phyloP scores from a whole-genome alignment of 2,888 invertebrate genomes.

The Netelia virgata region DNA sequence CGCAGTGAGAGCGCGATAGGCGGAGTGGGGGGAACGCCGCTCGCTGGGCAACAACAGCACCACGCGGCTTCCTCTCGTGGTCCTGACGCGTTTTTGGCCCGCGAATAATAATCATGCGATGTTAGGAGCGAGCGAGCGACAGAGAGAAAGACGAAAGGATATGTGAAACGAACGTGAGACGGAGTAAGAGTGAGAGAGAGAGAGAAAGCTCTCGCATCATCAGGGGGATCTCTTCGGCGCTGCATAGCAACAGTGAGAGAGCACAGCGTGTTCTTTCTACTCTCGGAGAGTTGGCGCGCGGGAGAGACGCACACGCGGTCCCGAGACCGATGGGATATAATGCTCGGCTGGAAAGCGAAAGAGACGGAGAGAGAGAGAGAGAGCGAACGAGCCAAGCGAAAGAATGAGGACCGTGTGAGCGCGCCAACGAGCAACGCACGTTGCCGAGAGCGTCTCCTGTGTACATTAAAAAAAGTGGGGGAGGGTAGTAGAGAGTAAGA shows the following conservation, averaged over 20 bases:
- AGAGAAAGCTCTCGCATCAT: slow-evolving; percentile 53
- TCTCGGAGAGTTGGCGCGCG: slow-evolving; percentile 67
- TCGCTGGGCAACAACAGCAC: slow-evolving; percentile 53
- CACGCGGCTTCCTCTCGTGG: slow-evolving; percentile 61
- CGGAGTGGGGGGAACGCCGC: background rate
- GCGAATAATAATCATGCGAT: slow-evolving; percentile 79
- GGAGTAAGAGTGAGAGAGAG: slow-evolving; percentile 41
- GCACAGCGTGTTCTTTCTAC: slow-evolving; percentile 73
- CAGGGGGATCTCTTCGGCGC: slow-evolving; percentile 71
- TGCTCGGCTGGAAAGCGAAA: slow-evolving; percentile 57
- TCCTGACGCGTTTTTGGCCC: slow-evolving; percentile 77
- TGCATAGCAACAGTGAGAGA: slow-evolving; percentile 83
- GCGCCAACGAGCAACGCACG: slow-evolving; percentile 64
- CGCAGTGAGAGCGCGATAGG: no score
- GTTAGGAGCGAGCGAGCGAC: slow-evolving; percentile 23
- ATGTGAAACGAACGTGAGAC: slow-evolving; percentile 1
- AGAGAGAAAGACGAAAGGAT: slow-evolving; percentile 9
- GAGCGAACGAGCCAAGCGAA: slow-evolving; percentile 56
- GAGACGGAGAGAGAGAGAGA: slow-evolving; percentile 59
- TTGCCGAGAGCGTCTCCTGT: slow-evolving; percentile 35
- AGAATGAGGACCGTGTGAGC: slow-evolving; percentile 61
- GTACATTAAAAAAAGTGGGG: background rate
- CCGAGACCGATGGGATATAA: slow-evolving; percentile 46
- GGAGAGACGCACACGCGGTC: slow-evolving; percentile 65
- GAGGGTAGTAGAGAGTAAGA: slow-evolving; percentile 9